Conservation (phyloP, 2,888 invertebrate genomes). For the Pogonocherus hispidulus region DNA sequence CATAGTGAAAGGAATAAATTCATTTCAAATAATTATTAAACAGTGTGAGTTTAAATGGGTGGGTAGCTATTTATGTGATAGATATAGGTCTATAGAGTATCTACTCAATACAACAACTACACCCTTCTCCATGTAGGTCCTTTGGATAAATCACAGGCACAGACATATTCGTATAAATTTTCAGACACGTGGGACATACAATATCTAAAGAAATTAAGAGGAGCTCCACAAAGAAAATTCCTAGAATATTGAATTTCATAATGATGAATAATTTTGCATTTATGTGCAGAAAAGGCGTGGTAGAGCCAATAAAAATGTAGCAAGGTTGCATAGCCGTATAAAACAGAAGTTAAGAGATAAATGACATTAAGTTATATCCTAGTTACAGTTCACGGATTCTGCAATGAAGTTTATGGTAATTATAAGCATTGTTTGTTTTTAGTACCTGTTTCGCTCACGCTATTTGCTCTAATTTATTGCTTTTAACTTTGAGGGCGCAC, state of each 20-base stretch:
- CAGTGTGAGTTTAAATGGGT: slow-evolving; percentile 7
- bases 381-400: slow-evolving; percentile 55
- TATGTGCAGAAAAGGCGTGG: slow-evolving; percentile 58
- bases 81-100: too few relatives aligned
- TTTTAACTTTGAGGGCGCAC: slow-evolving; percentile 8
- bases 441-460: slow-evolving; percentile 12
- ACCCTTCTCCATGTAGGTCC: too few relatives aligned
- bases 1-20: not conserved
- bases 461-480: slow-evolving; percentile 1
- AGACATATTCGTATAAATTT: too few relatives aligned
- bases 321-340: slow-evolving; percentile 65
- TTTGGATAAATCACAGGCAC: not conserved
- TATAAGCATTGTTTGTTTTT: slow-evolving; percentile 41
- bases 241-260: slow-evolving; percentile 46
- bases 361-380: slow-evolving; percentile 55
- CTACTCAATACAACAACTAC: too few relatives aligned
- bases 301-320: slow-evolving; percentile 57
- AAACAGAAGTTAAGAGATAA: slow-evolving; percentile 59
- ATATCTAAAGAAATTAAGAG: not conserved
- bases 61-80: slow-evolving; percentile 1
- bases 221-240: slow-evolving; percentile 33
- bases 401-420: slow-evolving; percentile 58
- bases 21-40: not conserved
- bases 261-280: slow-evolving; percentile 51
- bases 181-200: not conserved